A percentile compares a stretch with the other conserved stretches of the same genome.
Conservation (phyloP, 2,888 invertebrate genomes). For the Tachina fera region DNA sequence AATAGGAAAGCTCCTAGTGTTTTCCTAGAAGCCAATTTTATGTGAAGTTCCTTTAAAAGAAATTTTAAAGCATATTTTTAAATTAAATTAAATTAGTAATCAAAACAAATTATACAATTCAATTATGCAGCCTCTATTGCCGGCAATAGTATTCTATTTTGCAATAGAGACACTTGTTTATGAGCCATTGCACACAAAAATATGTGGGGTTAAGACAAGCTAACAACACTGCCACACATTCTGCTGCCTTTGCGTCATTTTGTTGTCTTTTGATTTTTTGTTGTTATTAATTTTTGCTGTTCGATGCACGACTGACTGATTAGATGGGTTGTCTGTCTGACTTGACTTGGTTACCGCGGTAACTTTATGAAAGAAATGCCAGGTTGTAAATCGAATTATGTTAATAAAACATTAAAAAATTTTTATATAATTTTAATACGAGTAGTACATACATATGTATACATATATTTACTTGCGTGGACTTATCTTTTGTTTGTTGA, state of each 20-base stretch:
- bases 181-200: constrained; percentile 44
- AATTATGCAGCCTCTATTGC: background rate
- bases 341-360: constrained; percentile 50
- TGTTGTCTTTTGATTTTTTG: constrained; percentile 46
- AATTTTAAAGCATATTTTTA: too few relatives aligned
- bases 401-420: constrained; percentile 20
- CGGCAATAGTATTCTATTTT: background rate
- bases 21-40: too few relatives aligned
- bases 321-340: background rate
- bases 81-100: too few relatives aligned
- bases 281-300: constrained; percentile 25
- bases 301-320: constrained; percentile 34
- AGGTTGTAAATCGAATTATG: constrained; percentile 38
- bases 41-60: too few relatives aligned
- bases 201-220: constrained; percentile 37
- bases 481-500: background rate
- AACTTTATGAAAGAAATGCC: constrained; percentile 36
- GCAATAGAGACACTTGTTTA: constrained; percentile 45
- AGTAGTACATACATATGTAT: too few relatives aligned
- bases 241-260: constrained; percentile 36
- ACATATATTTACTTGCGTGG: background rate
- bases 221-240: constrained; percentile 9
- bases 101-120: too few relatives aligned
- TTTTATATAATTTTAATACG: background rate
- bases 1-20: too few relatives aligned